A percentile compares a stretch with the other conserved stretches of the same genome.
Conservation (phyloP, 2,888 invertebrate genomes). For the Drosophila quinaria region DNA sequence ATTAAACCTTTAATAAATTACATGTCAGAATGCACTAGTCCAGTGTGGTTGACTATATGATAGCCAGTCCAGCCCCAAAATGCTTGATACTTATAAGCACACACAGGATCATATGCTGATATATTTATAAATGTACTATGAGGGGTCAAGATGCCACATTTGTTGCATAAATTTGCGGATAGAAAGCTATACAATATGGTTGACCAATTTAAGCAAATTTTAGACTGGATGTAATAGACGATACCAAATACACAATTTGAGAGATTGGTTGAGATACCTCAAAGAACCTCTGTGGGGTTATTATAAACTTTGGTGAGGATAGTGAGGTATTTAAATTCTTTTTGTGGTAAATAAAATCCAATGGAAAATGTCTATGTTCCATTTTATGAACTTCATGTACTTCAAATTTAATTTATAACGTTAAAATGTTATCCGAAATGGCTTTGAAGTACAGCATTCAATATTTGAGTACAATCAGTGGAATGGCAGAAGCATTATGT, state of each 20-base stretch:
- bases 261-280: too few species aligned
- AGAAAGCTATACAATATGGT: too few species aligned
- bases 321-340: not conserved
- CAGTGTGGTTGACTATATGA: not conserved
- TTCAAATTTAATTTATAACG: constrained; percentile 11
- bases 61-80: not conserved
- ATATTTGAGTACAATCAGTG: constrained; percentile 14
- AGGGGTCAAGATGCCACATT: not conserved
- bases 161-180: not conserved
- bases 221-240: too few species aligned
- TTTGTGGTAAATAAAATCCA: not conserved
- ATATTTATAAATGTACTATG: not conserved
- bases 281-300: too few species aligned
- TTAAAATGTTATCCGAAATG: constrained; percentile 9
- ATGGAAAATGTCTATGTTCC: not conserved
- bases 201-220: too few species aligned
- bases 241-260: too few species aligned
- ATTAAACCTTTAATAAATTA: not conserved
- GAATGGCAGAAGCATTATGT: constrained; percentile 22
- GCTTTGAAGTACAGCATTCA: constrained; percentile 4
- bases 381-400: constrained; percentile 2
- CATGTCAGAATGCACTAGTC: not conserved
- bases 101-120: not conserved
- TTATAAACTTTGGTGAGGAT: not conserved
- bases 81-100: too few species aligned